Evolutionary conservation across 2,113 vertebrate species (phyloP), one percentile per base, ranked within the genome.

Genomic region (Spilogale gracilis): DNA sequence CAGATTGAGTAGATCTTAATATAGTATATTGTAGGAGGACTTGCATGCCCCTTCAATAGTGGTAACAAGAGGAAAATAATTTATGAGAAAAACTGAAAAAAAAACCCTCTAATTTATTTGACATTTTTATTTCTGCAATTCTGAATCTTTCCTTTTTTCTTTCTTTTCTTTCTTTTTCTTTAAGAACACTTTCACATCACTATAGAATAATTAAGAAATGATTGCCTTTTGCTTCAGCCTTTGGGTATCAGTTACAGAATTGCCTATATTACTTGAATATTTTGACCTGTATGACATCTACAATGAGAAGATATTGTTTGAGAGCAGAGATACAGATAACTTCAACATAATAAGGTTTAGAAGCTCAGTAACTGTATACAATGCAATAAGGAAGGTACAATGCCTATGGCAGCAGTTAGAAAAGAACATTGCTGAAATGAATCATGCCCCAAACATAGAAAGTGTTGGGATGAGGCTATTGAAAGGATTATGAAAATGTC

Each of bases 1-100:
- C 97, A 97, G 89, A 97, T 94, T 98, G 95, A 95, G 61, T 58
- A 69, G 23, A 93, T 94, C 89, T 98, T 97, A 97, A 98, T 96
- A 95, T 97, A 97, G 87, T 93, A 92, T 89, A 80, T 60, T 92
- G 89, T 95, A 74, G 95, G 89, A 97, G 96, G 83, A 89, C 5
- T 67, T 80, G 17, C 13, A 76, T 92, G 86, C 67, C 92, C 90
- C 81, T 93, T 56, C 73, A 88, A 61, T 84, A 78, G 56, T 97
- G n/a, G 50, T 84, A 92, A 82, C 38, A 85, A 63, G 69, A n/a
- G 84, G 88, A 97, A 95, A 92, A 96, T 93, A 97, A 81, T 93
- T 89, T 94, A 74, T 71, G 50, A 83, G 50, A 73, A 95, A 96
- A 89, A 48, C 8, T 80, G 9, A 18, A 90, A 89, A 74, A 60